These are phyloP conservation scores for Cerceris ruficornis DNA, from an alignment of 2,888 invertebrate species.

Conservation along the genomic window DNA sequence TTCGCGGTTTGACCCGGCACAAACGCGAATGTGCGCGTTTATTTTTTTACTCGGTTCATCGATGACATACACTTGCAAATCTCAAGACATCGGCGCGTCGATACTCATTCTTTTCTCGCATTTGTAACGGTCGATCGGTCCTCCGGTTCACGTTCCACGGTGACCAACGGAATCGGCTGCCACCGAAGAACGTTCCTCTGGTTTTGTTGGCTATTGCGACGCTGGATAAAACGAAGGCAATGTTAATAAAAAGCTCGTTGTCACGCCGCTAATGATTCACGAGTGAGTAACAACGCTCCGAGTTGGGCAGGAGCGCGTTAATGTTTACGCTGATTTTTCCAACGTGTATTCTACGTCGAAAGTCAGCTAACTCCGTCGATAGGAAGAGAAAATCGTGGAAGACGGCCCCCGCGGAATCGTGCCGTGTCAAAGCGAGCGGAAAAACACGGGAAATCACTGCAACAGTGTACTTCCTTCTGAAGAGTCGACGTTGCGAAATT, in stretches of 20 bases:
- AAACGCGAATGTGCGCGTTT: too few relatives aligned
- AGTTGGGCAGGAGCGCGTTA: slow-evolving; percentile 21
- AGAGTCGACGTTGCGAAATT: slow-evolving; percentile 59
- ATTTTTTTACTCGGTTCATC: too few relatives aligned
- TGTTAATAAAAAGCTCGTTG: slow-evolving; percentile 41
- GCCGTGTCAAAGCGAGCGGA: slow-evolving; percentile 34
- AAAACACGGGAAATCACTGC: slow-evolving; percentile 36
- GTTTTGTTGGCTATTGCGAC: slow-evolving; percentile 13
- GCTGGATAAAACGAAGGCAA: slow-evolving; percentile 21
- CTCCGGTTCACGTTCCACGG: slow-evolving; percentile 26
- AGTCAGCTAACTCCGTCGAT: background rate
- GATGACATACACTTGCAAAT: too few relatives aligned
- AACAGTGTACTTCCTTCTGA: slow-evolving; percentile 46
- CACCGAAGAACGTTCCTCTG: background rate
- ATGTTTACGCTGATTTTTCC: background rate
- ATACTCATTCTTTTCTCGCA: slow-evolving; percentile 56
- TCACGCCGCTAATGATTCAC: slow-evolving; percentile 46
- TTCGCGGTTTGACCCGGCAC: too few relatives aligned
- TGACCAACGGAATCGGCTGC: slow-evolving; percentile 26
- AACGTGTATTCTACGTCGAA: background rate
- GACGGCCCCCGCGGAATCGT: background rate
- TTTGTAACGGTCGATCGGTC: slow-evolving; percentile 14
- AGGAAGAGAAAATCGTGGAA: background rate
- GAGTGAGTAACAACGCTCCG: slow-evolving; percentile 39
- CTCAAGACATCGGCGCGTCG: slow-evolving; percentile 41